Conservation (phyloP, 1,140 invertebrate genomes). For the Caenorhabditis remanei region DNA sequence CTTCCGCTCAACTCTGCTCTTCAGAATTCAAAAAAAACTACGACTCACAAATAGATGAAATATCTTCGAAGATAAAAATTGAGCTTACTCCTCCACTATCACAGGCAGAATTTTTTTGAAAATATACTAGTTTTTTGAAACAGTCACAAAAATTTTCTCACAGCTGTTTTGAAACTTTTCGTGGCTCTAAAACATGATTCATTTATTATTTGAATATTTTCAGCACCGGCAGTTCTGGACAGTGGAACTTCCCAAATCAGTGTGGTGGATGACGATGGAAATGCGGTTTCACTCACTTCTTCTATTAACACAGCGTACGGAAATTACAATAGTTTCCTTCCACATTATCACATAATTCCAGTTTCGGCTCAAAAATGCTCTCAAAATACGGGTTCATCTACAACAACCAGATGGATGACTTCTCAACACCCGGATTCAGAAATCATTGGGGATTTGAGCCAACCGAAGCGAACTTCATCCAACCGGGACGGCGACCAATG, state of each 20-base stretch:
- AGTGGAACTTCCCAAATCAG: conserved; percentile 89
- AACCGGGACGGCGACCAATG: conserved; percentile 85
- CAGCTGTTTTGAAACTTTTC: too few species aligned
- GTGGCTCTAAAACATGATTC: too few species aligned
- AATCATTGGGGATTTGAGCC: conserved; percentile 86
- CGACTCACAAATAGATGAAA: too few species aligned
- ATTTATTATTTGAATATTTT: too few species aligned
- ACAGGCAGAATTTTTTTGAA: too few species aligned
- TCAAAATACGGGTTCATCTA: conserved; percentile 90
- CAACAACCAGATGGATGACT: conserved; percentile 96
- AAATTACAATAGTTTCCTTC: neutral
- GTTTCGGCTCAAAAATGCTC: conserved; percentile 85
- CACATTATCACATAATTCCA: conserved; percentile 78
- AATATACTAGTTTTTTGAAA: neutral
- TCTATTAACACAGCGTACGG: conserved; percentile 86
- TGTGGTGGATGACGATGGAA: conserved; percentile 86
- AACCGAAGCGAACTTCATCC: conserved; percentile 84
- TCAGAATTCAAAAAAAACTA: too few species aligned
- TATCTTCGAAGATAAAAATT: too few species aligned
- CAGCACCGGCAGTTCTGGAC: conserved; percentile 50
- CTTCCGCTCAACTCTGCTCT: too few species aligned
- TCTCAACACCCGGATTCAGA: conserved; percentile 84
- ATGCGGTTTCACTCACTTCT: conserved; percentile 90
- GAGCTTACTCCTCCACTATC: too few species aligned
- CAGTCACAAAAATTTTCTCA: conserved; percentile 16